Conservation (phyloP, 2,797 vertebrate species). For the Danio choprae region DNA sequence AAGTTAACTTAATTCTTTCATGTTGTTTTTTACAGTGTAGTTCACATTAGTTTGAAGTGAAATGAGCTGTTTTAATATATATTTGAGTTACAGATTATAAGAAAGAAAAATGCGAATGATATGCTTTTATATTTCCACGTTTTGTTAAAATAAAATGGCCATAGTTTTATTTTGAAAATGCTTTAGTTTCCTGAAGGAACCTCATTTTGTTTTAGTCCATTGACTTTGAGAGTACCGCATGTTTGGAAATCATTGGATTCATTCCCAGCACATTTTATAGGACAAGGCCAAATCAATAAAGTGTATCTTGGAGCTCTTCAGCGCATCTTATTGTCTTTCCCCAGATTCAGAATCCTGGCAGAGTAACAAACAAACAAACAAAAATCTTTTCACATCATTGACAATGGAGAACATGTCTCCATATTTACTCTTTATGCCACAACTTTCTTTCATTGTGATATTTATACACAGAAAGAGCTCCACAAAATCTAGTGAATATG, state of each 20-base stretch:
- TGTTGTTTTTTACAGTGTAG: no score
- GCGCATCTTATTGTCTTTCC: slow-evolving; percentile 5
- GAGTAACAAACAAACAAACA: not conserved
- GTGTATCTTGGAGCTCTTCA: slow-evolving; percentile 8
- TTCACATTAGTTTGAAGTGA: not conserved
- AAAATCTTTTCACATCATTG: not conserved
- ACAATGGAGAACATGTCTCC: slow-evolving; percentile 1
- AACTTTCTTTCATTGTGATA: not conserved
- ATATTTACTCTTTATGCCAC: not conserved
- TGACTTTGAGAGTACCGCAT: not conserved
- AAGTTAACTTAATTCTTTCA: no score
- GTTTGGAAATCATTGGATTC: slow-evolving; percentile 33
- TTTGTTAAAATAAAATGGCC: not conserved
- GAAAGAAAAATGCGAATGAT: not conserved
- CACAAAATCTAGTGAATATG: slow-evolving; percentile 15
- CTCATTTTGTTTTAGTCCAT: slow-evolving; percentile 9
- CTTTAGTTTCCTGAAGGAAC: not conserved
- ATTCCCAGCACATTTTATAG: slow-evolving; percentile 19
- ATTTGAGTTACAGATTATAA: not conserved
- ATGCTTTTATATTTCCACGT: not conserved
- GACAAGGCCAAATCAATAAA: slow-evolving; percentile 19
- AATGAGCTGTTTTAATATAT: not conserved
- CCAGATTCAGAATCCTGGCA: not conserved
- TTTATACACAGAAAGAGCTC: not conserved
- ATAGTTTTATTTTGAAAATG: not conserved